Base-by-base conservation (phyloP, 2,888 invertebrate genomes). In the Pristionchus exspectatus region DNA sequence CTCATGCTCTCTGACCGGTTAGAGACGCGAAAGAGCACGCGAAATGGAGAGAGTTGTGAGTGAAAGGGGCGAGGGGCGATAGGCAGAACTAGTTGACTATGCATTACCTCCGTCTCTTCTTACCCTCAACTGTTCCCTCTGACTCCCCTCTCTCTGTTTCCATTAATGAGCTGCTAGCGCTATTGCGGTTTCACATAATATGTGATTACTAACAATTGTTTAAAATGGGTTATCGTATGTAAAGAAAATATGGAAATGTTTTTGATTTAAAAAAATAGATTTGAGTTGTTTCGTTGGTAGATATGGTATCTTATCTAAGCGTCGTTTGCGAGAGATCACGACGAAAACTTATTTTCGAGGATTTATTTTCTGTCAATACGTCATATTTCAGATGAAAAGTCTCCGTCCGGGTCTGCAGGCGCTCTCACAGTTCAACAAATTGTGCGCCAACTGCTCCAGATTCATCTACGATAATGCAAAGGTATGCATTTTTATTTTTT, bases 71-170 rank as follows among this genome's bases (percentile, higher is more conserved):
- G 44, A 50, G 44, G 30, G 12, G 84, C 33, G 59, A 33, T 56
- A 56, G 84, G 14, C n/a, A 54, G 59, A 85, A 85, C 84, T 85
- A 59, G 84, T 85, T 87, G 87, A 87, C 38, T 66, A 16, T 27
- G 5, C 87, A 54, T 50, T 87, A 56, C 88, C 66, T 44, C 44
- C 74, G 54, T 87, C n/a, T 38, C 66, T 18, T 18, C 21, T 27
- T 38, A n/a, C 30, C 44, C 66, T 86, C 59, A 5, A 54, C 66
- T 33, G 56, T 21, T 63, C 44, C 66, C 66, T 44, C 59, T 59
- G 30, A 44, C n/a, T 87, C n/a, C n/a, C n/a, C 24, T 1, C 44
- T 38, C 44, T 24, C 44, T 54, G 27, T 69, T 69, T 87, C 87
- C 21, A 33, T 72, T 74, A 74, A 74, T 74, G 44, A 50, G 44